Evolutionary conservation across 2,797 vertebrate genomes (phyloP).

Genomic region (Hephaestus fuliginosus): DNA sequence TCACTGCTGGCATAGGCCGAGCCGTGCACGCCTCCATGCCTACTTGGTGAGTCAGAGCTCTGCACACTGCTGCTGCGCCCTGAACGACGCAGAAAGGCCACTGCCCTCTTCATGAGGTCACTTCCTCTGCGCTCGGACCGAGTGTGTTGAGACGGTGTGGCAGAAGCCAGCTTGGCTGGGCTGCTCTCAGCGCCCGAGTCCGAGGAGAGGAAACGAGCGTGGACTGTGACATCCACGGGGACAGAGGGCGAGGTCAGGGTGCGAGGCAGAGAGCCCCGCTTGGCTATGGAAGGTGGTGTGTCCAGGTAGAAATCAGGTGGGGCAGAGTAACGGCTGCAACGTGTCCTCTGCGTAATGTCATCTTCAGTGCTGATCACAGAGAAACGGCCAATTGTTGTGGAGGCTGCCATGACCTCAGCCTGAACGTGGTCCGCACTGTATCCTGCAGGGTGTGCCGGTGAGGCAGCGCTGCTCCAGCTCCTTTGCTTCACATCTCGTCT

Average conservation of each 20-base stretch:
- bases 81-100: conserved; percentile 92
- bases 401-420: conserved; percentile 71
- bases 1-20: conserved; percentile 97
- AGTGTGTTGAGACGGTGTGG: conserved; percentile 76
- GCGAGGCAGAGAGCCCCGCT: conserved; percentile 84
- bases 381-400: conserved; percentile 94
- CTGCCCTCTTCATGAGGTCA: conserved; percentile 93
- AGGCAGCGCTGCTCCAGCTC: conserved; percentile 84
- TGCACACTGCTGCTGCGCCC: conserved; percentile 89
- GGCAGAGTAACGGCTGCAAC: conserved; percentile 92
- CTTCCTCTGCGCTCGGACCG: conserved; percentile 87
- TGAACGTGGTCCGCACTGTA: conserved; percentile 60
- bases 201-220: conserved; percentile 90
- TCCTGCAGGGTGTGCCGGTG: conserved; percentile 78
- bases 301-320: conserved; percentile 95
- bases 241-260: conserved; percentile 88
- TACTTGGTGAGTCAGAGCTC: conserved; percentile 88
- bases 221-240: conserved; percentile 87
- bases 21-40: conserved; percentile 83
- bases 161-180: conserved; percentile 79
- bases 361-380: conserved; percentile 93
- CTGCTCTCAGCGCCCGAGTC: conserved; percentile 90
- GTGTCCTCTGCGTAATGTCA: conserved; percentile 87
- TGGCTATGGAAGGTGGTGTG: conserved; percentile 87
- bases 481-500: conserved; percentile 82